These are phyloP conservation scores for Aviceda subcristata DNA, from an alignment of 2,113 vertebrate species.

Conservation along the genomic window DNA sequence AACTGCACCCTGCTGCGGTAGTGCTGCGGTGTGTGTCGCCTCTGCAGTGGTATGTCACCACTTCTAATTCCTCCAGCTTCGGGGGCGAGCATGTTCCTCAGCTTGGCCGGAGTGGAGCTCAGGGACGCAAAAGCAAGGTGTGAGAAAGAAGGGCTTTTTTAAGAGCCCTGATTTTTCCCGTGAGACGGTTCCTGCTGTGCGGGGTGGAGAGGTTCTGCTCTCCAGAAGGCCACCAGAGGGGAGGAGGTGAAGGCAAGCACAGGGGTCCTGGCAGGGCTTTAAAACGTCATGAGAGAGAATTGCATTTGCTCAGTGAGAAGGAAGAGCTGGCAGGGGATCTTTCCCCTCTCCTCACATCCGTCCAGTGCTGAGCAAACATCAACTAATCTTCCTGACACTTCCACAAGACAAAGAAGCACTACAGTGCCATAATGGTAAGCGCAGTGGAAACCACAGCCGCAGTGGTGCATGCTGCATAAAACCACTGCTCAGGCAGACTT, in stretches of 20 bases:
- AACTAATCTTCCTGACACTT: slow-evolving; percentile 9
- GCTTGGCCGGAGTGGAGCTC: background rate
- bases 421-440: background rate
- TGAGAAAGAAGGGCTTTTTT: background rate
- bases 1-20: background rate
- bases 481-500: background rate
- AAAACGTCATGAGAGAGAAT: background rate
- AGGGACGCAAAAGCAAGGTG: background rate
- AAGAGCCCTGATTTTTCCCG: background rate
- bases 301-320: background rate
- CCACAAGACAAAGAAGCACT: background rate
- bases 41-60: background rate
- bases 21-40: background rate
- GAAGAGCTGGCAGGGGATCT: slow-evolving; percentile 4
- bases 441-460: background rate
- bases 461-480: background rate
- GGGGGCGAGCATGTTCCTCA: background rate
- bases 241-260: background rate
- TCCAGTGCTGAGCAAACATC: background rate
- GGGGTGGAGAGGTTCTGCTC: background rate
- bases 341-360: background rate
- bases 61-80: background rate
- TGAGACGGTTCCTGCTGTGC: background rate
- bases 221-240: background rate
- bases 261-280: background rate